phyloP scores from a whole-genome alignment of 2,797 vertebrate genomes.

The Protonibea diacanthus region DNA sequence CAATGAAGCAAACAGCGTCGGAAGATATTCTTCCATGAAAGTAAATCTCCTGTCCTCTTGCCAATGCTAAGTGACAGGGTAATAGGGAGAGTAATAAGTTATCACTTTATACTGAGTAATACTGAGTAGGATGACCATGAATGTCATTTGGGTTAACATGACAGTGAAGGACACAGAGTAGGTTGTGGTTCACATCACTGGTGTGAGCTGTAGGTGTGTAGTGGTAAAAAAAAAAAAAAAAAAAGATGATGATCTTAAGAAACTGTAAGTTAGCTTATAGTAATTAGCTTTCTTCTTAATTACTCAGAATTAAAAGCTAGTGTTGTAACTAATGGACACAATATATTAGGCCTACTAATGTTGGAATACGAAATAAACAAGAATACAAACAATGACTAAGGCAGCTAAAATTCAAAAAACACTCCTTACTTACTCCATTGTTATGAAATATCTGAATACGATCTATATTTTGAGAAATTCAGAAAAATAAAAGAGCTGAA shows the following conservation, averaged over 20 bases:
- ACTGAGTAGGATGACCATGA: constrained; percentile 1
- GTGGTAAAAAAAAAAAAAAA: neutral
- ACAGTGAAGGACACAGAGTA: neutral
- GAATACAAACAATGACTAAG: neutral
- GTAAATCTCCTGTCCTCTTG: constrained; percentile 27
- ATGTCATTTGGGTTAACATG: neutral
- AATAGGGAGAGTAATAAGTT: constrained; percentile 5
- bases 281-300: neutral
- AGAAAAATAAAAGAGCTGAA: neutral
- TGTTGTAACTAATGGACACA: neutral
- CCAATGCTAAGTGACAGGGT: neutral
- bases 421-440: too few relatives aligned
- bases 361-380: neutral
- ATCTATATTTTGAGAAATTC: neutral
- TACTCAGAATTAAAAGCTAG: neutral
- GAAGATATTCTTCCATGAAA: neutral
- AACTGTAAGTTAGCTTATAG: too few relatives aligned
- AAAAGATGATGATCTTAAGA: too few relatives aligned
- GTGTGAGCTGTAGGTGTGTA: neutral
- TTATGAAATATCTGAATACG: too few relatives aligned
- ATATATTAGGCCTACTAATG: neutral
- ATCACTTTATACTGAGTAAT: neutral
- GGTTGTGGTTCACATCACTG: neutral
- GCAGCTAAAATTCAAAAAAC: neutral
- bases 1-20: constrained; percentile 12